These are phyloP conservation scores for Phortica variegata DNA, from an alignment of 1,140 invertebrate genomes.

Conservation along the genomic window DNA sequence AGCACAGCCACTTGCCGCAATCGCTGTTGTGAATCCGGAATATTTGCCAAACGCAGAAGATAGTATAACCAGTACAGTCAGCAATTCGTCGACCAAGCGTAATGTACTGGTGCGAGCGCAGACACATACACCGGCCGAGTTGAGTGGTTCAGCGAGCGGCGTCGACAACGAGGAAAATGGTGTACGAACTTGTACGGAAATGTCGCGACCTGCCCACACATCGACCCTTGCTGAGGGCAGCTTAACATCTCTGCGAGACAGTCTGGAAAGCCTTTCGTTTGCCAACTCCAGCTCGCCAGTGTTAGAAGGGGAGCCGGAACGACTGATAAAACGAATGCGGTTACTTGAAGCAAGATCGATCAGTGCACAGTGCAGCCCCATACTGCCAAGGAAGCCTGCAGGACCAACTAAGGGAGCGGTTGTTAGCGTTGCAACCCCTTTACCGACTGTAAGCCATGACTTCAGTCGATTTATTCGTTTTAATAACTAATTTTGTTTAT, in stretches of 20 bases:
- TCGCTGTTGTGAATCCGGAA: conserved; percentile 24
- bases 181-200: background rate
- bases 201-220: conserved; percentile 40
- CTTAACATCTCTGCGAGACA: conserved; percentile 44
- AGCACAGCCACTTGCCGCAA: conserved; percentile 8
- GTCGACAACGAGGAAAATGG: conserved; percentile 9
- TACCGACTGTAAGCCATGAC: no score
- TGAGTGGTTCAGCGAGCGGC: conserved; percentile 11
- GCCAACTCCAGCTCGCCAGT: conserved; percentile 40
- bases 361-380: conserved; percentile 53
- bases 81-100: conserved; percentile 38
- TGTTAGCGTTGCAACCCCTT: no score
- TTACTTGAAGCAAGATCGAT: conserved; percentile 54
- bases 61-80: conserved; percentile 45
- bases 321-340: conserved; percentile 39
- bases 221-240: conserved; percentile 53
- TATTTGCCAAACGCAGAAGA: conserved; percentile 29
- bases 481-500: no score
- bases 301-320: conserved; percentile 26
- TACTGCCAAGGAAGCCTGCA: conserved; percentile 48
- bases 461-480: no score
- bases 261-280: conserved; percentile 50
- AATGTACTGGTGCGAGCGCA: conserved; percentile 42
- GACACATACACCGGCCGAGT: conserved; percentile 31
- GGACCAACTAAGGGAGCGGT: no score